Evolutionary conservation across 2,888 invertebrate genomes (phyloP), one percentile per base, ranked within the genome.

Genomic region (Pilophorus perplexus): DNA sequence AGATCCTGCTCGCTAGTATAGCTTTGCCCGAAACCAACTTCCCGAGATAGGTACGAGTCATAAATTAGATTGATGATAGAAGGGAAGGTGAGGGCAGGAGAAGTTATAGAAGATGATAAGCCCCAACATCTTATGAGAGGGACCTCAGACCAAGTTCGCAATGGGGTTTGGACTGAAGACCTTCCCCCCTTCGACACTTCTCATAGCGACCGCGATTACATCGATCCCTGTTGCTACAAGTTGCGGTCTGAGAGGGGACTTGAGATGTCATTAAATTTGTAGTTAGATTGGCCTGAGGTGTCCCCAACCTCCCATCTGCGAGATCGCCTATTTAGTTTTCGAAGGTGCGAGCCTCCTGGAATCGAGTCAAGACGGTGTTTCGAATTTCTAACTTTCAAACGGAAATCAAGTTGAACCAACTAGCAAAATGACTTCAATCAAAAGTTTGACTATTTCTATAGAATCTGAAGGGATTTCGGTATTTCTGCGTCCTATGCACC

Each of bases 51-150:
- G 52, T 52, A 52, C 52, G 52, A 52, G 28, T 52, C 28, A 28
- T 52, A 52, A 52, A 52, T 52, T 52, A 52, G 52, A 52, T 52
- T 52, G 52, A 52, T 52, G 52, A 52, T 52, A 28, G n/a, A n/a
- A n/a, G n/a, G n/a, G n/a, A n/a, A n/a, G n/a, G n/a, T n/a, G n/a
- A n/a, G 52, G 28, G 27, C 52, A 12, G 52, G 25, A 14, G 14
- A 52, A 52, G 52, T 52, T 52, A 28, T 52, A 52, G 23, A 52
- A 52, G 52, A 52, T 52, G 52, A 52, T 52, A 52, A 52, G 27
- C 28, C 16, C 52, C n/a, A n/a, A n/a, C n/a, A n/a, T n/a, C n/a
- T n/a, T n/a, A n/a, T n/a, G n/a, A n/a, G n/a, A n/a, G n/a, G n/a
- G n/a, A 52, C 28, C 52, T 52, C 52, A n/a, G 28, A 52, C 52